A percentile compares a stretch with the other conserved stretches of the same genome.
phyloP scores from a whole-genome alignment of 1,140 invertebrate species.

The Chironomus striatipennis region DNA sequence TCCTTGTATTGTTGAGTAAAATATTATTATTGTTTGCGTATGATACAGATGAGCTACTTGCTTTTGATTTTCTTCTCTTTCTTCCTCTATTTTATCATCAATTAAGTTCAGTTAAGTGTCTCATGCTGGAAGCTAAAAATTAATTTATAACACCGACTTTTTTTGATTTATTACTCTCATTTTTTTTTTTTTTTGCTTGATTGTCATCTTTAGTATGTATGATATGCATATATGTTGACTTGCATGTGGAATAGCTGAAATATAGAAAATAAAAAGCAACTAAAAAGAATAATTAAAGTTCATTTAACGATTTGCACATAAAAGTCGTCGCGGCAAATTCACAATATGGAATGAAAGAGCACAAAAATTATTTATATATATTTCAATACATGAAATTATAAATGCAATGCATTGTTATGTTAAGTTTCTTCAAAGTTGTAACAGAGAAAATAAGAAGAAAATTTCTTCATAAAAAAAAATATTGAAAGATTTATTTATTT shows the following conservation, averaged over 20 bases:
- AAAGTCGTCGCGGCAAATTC: not conserved
- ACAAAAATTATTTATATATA: not conserved
- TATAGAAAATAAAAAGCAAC: too few species aligned
- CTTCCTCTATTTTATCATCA: too few species aligned
- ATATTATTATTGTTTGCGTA: not conserved
- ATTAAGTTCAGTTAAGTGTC: too few species aligned
- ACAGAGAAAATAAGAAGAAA: not conserved
- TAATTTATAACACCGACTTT: too few species aligned
- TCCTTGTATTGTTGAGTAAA: not conserved
- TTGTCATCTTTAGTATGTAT: too few species aligned
- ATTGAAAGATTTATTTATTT: constrained; percentile 15
- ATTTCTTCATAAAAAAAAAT: constrained; percentile 8
- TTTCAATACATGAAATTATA: not conserved
- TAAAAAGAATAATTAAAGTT: too few species aligned
- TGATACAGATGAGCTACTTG: not conserved
- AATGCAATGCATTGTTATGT: not conserved
- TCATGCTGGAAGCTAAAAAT: too few species aligned
- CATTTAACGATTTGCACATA: not conserved
- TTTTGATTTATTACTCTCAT: too few species aligned
- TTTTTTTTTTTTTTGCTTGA: too few species aligned
- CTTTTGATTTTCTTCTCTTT: not conserved
- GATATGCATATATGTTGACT: too few species aligned
- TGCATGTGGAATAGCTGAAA: too few species aligned
- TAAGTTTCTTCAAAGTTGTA: not conserved
- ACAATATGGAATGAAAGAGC: not conserved